A percentile compares a stretch with the other conserved stretches of the same genome.
phyloP scores from a whole-genome alignment of 1,140 invertebrate genomes.

The Nasonia giraulti region DNA sequence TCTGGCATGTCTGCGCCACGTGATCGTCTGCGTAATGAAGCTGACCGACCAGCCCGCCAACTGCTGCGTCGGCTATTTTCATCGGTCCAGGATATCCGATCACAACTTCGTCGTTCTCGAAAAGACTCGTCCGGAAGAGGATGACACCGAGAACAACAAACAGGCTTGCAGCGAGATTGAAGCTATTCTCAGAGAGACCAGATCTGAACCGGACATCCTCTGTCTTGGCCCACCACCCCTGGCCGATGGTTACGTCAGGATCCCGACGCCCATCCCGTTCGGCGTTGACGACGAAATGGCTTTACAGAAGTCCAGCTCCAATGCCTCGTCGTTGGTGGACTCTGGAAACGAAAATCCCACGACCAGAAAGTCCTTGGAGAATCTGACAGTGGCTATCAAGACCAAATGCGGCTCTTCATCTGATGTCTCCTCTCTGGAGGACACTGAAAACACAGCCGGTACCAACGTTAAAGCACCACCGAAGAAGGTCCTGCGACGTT shows the following conservation, averaged over 20 bases:
- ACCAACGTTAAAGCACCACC: constrained; percentile 2
- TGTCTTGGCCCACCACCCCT: constrained; percentile 42
- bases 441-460: constrained; percentile 47
- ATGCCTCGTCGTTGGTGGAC: constrained; percentile 61
- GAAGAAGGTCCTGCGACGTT: constrained; percentile 49
- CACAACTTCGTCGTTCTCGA: constrained; percentile 44
- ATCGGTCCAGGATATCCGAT: not conserved
- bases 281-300: constrained; percentile 57
- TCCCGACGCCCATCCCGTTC: constrained; percentile 65
- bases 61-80: constrained; percentile 39
- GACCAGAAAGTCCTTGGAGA: constrained; percentile 49
- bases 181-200: constrained; percentile 14
- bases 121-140: not conserved
- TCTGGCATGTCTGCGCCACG: constrained; percentile 76
- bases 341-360: constrained; percentile 65
- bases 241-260: constrained; percentile 62
- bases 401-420: constrained; percentile 57
- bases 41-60: constrained; percentile 60
- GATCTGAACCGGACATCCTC: constrained; percentile 32
- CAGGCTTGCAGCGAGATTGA: constrained; percentile 49
- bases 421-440: constrained; percentile 57
- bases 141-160: constrained; percentile 44
- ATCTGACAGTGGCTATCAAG: constrained; percentile 51
- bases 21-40: constrained; percentile 71
- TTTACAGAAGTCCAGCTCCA: constrained; percentile 59